A percentile compares a stretch with the other conserved stretches of the same genome.
These are phyloP conservation scores for Panurus biarmicus DNA, from an alignment of 2,113 vertebrate species.

Conservation along the genomic window DNA sequence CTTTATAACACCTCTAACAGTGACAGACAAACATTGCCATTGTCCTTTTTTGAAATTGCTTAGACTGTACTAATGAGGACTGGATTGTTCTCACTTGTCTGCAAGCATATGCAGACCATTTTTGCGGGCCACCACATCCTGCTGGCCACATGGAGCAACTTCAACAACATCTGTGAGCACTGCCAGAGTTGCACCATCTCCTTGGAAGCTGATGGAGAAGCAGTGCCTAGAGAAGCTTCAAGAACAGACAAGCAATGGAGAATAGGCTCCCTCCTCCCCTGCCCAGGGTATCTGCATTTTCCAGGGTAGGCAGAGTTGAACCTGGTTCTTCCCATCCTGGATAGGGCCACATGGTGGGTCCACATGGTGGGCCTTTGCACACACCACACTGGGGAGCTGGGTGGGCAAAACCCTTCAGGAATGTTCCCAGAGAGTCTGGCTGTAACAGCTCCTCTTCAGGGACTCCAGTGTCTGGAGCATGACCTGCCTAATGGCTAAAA, in stretches of 20 bases:
- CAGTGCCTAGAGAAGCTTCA: background rate
- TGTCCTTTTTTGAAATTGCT: background rate
- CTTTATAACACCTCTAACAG: background rate
- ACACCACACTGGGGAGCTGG: background rate
- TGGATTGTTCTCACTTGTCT: background rate
- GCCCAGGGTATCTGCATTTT: background rate
- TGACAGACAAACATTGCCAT: background rate
- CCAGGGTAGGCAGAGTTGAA: background rate
- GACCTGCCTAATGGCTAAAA: background rate
- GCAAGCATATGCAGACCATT: background rate
- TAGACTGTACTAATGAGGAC: background rate
- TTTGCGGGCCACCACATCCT: background rate
- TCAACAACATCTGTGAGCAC: fast-evolving
- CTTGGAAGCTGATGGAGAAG: background rate
- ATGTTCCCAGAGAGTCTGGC: fast-evolving
- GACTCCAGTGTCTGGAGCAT: fast-evolving
- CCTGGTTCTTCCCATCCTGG: background rate
- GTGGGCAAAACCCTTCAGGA: background rate
- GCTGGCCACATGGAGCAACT: background rate
- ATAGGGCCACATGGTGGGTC: background rate
- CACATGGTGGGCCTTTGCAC: background rate
- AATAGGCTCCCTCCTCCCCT: background rate
- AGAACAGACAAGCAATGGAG: background rate
- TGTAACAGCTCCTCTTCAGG: background rate
- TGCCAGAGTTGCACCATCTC: background rate